phyloP scores from a whole-genome alignment of 1,140 invertebrate genomes.

The Pectinophora gossypiella region DNA sequence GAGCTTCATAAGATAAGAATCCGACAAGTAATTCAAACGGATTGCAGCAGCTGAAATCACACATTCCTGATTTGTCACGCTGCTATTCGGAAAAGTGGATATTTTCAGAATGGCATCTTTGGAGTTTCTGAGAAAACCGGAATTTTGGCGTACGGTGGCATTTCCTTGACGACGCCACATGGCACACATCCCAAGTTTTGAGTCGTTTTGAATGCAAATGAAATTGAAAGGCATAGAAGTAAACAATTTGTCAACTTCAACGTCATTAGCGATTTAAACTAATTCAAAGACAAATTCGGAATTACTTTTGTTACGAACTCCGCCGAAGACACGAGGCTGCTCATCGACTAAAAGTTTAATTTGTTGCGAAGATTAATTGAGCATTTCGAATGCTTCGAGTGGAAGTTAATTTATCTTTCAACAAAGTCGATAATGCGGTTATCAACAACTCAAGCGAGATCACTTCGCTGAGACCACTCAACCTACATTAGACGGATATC shows the following conservation, averaged over 20 bases:
- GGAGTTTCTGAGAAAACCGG: conserved; percentile 44
- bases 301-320: too few relatives aligned
- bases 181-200: conserved; percentile 28
- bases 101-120: conserved; percentile 39
- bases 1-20: too few relatives aligned
- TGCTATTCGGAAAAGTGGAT: conserved; percentile 15
- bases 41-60: background rate
- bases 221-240: background rate
- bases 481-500: background rate
- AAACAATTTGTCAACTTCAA: background rate
- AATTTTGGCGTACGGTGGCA: conserved; percentile 33
- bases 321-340: too few relatives aligned
- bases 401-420: too few relatives aligned
- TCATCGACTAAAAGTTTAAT: too few relatives aligned
- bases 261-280: too few relatives aligned
- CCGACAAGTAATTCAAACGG: background rate
- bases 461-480: background rate
- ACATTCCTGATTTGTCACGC: background rate
- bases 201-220: conserved; percentile 23
- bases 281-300: too few relatives aligned
- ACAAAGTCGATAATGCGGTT: too few relatives aligned
- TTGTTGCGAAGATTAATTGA: too few relatives aligned
- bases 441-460: background rate
- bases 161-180: conserved; percentile 25
- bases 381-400: too few relatives aligned